These are phyloP conservation scores for Dromas ardeola DNA, from an alignment of 2,113 vertebrate species.

Conservation along the genomic window DNA sequence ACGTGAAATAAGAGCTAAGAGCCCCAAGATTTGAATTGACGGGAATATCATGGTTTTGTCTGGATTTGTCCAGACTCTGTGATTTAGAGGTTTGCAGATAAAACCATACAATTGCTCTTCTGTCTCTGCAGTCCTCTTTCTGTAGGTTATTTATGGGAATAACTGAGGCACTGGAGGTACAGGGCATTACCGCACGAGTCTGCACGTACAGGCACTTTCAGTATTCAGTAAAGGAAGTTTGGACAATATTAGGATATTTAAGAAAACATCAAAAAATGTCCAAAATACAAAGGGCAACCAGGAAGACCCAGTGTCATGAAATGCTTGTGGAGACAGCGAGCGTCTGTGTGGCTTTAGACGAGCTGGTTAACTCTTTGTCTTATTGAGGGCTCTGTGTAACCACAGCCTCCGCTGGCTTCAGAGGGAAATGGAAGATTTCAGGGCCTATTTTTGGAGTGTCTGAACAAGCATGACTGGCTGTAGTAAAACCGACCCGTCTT, in stretches of 20 bases:
- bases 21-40: background rate
- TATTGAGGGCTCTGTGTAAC: background rate
- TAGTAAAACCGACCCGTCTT: background rate
- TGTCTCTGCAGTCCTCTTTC: background rate
- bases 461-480: background rate
- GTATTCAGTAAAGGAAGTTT: background rate
- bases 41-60: fast-evolving
- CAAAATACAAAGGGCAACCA: background rate
- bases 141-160: background rate
- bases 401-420: background rate
- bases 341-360: fast-evolving
- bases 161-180: background rate
- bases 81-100: background rate
- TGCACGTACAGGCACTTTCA: background rate
- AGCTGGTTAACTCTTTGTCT: background rate
- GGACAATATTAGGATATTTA: background rate
- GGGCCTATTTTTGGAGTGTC: background rate
- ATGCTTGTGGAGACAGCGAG: background rate
- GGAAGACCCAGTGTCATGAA: background rate
- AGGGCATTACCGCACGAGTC: background rate
- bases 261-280: background rate
- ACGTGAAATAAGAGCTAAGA: background rate
- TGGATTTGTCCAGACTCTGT: background rate
- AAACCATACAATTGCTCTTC: background rate
- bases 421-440: background rate